Evolutionary conservation across 2,797 vertebrate genomes (phyloP), one percentile per base, ranked within the genome.

Genomic region (Cynopterus sphinx): DNA sequence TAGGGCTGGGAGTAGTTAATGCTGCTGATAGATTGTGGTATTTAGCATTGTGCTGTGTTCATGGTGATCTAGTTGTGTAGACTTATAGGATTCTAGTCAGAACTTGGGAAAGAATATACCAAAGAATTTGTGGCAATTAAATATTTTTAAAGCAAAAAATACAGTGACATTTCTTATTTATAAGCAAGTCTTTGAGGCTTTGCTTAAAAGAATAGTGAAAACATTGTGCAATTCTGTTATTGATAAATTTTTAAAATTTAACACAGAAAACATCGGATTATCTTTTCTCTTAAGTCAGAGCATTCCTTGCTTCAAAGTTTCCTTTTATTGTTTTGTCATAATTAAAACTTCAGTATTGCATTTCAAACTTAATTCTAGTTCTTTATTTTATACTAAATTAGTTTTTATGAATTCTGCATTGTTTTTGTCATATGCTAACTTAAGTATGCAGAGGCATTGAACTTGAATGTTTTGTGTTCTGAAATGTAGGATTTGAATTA

Each of bases 1-100:
- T 98, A 98, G 83, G 43, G 90, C 53, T 87, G 65, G 83, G 87
- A 98, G 87, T 68, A 94, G 97, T 98, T 98, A 97, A 97, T 97
- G n/a, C 94, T 97, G 97, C 77, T 39, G 77, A 89, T 90, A 96
- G 94, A 84, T 91, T 94, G 95, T 91, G 86, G 78, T 96, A 88
- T 97, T 98, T 91, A 97, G 87, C 24, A 6, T 84, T 97, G 36
- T 59, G 36, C 95, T 96, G 53, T 97, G 87, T 86, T 96, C 41
- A 31, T 59, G 85, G 84, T 86, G 96, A 96, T 97, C 96, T 96
- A 90, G 88, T n/a, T 93, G 90, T 92, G 67, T 95, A 94, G 88
- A 96, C 84, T 97, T 97, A 82, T 0, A 3, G 6, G 75, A 73
- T 96, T 96, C 79, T 73, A 93, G 94, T 89, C 91, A 95, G 92